Percentiles rank a stretch among this genome's conserved stretches.
Conservation (phyloP, 2,113 vertebrate genomes). For the Proterorhinus semilunaris region DNA sequence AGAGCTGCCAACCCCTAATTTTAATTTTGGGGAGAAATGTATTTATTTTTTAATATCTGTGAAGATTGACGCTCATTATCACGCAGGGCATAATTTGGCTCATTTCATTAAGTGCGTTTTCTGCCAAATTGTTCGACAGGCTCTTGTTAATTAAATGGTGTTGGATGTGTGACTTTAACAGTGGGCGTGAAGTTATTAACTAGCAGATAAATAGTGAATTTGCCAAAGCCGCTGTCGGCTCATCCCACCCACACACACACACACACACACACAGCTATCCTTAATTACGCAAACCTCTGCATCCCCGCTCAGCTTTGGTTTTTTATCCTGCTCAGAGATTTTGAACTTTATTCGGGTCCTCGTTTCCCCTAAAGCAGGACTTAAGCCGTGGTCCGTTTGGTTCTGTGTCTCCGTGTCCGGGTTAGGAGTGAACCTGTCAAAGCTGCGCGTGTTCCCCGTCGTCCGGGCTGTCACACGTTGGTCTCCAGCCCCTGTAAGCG, state of each 20-base stretch:
- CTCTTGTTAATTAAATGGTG: constrained; percentile 6
- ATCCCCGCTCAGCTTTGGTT: constrained; percentile 9
- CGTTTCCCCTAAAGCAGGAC: neutral
- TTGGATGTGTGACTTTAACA: constrained; percentile 31
- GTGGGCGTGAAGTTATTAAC: constrained; percentile 40
- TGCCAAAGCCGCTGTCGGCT: constrained; percentile 30
- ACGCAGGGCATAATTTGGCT: constrained; percentile 14
- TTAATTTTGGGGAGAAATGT: too few species aligned
- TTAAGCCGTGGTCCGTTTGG: neutral
- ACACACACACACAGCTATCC: constrained; percentile 18
- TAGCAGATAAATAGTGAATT: constrained; percentile 23
- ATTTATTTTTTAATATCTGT: constrained; percentile 6
- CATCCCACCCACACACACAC: constrained; percentile 28
- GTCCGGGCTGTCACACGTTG: constrained; percentile 79
- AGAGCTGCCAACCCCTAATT: constrained; percentile 14
- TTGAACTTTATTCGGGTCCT: constrained; percentile 10
- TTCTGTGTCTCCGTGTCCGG: neutral
- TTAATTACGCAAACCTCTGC: constrained; percentile 25
- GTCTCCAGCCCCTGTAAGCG: constrained; percentile 93
- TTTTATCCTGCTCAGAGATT: constrained; percentile 17
- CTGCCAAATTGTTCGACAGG: constrained; percentile 19
- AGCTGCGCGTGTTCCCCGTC: neutral
- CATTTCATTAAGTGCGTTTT: neutral
- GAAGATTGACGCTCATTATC: constrained; percentile 18
- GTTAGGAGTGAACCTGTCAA: constrained; percentile 16